phyloP scores from a whole-genome alignment of 92 coral and sea anemone species.

The Desmophyllum pertusum region DNA sequence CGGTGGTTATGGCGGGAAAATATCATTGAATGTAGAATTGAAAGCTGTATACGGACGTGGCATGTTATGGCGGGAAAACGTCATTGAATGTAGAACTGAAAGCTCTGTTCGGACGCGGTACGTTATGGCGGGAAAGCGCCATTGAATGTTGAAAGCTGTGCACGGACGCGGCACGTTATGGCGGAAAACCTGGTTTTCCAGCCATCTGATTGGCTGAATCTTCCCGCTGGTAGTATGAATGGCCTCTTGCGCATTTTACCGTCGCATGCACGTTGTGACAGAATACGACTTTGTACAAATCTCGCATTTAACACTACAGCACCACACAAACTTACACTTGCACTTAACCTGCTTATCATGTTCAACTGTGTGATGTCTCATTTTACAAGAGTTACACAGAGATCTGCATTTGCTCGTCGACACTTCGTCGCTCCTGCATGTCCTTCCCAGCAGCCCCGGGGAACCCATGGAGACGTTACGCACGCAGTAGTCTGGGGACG shows the following conservation, averaged over 20 bases:
- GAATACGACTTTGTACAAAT: constrained; percentile 42
- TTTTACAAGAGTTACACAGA: constrained; percentile 70
- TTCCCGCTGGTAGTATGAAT: not conserved
- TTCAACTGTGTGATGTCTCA: constrained; percentile 20
- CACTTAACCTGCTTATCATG: constrained; percentile 58
- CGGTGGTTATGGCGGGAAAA: not conserved
- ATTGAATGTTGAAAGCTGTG: not conserved
- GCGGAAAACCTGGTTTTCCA: not conserved
- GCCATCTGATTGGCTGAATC: not conserved
- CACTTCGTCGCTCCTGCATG: constrained; percentile 63
- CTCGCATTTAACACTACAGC: constrained; percentile 79
- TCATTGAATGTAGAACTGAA: too few relatives aligned
- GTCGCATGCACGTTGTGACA: constrained; percentile 43
- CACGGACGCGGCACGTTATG: not conserved
- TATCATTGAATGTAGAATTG: not conserved
- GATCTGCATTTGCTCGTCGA: constrained; percentile 50
- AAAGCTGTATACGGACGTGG: too few relatives aligned
- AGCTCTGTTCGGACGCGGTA: too few relatives aligned
- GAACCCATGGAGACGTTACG: constrained; percentile 59
- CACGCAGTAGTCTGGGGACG: constrained; percentile 91
- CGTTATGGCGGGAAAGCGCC: not conserved
- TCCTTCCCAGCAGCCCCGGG: constrained; percentile 82
- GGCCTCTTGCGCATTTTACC: not conserved
- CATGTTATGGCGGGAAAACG: too few relatives aligned
- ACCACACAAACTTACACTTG: constrained; percentile 88